phyloP scores from a whole-genome alignment of 2,113 vertebrate species.

The Scortum barcoo region DNA sequence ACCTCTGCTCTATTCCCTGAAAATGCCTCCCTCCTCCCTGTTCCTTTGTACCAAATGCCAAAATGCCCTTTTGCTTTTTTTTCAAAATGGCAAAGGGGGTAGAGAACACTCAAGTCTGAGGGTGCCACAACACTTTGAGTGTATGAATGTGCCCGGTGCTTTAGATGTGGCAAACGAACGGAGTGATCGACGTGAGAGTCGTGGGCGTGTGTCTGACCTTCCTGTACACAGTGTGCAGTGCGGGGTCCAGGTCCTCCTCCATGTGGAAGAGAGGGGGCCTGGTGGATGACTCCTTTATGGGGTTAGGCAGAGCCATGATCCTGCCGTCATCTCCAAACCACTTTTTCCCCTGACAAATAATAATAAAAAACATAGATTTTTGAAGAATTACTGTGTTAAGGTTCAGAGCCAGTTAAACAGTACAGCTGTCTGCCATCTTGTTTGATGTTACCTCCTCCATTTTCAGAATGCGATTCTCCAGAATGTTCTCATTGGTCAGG shows the following conservation, averaged over 20 bases:
- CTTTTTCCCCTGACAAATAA: slow-evolving; percentile 85
- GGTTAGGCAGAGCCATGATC: slow-evolving; percentile 91
- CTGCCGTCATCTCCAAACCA: slow-evolving; percentile 98
- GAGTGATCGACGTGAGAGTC: not conserved
- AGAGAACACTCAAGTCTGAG: slow-evolving; percentile 6
- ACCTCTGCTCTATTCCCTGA: slow-evolving; percentile 13
- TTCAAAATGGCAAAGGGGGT: slow-evolving; percentile 9
- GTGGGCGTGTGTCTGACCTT: slow-evolving; percentile 85
- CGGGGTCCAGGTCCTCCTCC: slow-evolving; percentile 84
- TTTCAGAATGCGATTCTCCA: slow-evolving; percentile 93
- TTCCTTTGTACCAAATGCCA: slow-evolving; percentile 33
- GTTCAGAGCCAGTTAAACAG: not conserved
- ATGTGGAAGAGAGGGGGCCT: slow-evolving; percentile 86
- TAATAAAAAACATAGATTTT: not conserved
- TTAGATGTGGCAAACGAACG: slow-evolving; percentile 1
- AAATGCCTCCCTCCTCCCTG: not conserved
- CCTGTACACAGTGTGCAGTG: slow-evolving; percentile 89
- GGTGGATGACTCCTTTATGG: slow-evolving; percentile 90
- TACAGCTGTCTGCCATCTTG: not conserved
- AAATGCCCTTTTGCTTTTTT: slow-evolving; percentile 39
- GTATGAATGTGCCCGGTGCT: not conserved
- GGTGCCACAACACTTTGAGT: not conserved
- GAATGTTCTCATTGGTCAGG: slow-evolving; percentile 88
- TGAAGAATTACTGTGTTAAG: not conserved
- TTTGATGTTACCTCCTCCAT: slow-evolving; percentile 86